These are phyloP conservation scores for Eumerus sabulonum DNA, from an alignment of 2,888 invertebrate species.

Conservation along the genomic window DNA sequence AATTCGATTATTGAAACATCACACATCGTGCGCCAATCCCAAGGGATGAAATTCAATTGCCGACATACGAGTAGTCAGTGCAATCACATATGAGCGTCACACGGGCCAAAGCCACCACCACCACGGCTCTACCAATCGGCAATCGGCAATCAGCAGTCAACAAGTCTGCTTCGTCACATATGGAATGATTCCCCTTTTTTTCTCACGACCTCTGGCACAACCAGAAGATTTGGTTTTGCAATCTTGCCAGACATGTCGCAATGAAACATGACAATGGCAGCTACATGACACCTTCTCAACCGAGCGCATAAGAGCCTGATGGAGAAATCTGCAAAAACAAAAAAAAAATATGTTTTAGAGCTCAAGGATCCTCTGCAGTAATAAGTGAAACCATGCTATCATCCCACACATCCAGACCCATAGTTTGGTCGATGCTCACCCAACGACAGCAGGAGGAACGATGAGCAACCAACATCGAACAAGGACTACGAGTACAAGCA, in stretches of 20 bases:
- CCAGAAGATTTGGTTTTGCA: constrained; percentile 53
- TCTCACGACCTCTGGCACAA: constrained; percentile 55
- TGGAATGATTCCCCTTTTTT: constrained; percentile 22
- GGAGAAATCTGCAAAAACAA: constrained; percentile 58
- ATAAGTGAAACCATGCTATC: constrained; percentile 27
- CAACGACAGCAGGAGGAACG: too few species aligned
- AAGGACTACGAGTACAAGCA: constrained; percentile 63
- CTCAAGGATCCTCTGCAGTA: constrained; percentile 61
- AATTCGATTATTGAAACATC: constrained; percentile 63
- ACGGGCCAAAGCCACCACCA: constrained; percentile 3
- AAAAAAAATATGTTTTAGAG: constrained; percentile 65
- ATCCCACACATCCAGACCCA: constrained; percentile 10
- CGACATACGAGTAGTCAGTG: constrained; percentile 39
- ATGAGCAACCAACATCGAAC: constrained; percentile 39
- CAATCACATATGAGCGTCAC: constrained; percentile 16
- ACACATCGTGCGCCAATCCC: constrained; percentile 36
- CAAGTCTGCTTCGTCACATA: constrained; percentile 43
- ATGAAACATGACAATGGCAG: constrained; percentile 60
- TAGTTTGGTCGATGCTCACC: constrained; percentile 5
- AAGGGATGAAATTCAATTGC: constrained; percentile 64
- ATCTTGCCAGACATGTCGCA: constrained; percentile 63
- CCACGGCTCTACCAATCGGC: not conserved
- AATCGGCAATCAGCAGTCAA: constrained; percentile 35
- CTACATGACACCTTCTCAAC: constrained; percentile 61
- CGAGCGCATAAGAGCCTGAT: constrained; percentile 31